Evolutionary conservation across 2,888 invertebrate genomes (phyloP).

Genomic region (Dyspetes luteomarginatus): DNA sequence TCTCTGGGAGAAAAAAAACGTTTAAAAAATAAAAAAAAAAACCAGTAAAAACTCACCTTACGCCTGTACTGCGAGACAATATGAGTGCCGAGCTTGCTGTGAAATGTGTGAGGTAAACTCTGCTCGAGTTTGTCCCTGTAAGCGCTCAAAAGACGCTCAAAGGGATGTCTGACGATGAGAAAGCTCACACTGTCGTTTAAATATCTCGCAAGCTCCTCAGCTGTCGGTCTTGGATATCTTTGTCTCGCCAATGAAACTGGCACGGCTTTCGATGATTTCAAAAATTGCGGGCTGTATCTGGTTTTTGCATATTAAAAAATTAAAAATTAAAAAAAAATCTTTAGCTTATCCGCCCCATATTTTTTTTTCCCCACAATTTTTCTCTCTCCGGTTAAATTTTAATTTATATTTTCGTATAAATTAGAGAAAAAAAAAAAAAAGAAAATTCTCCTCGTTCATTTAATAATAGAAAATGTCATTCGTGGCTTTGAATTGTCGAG

Average conservation of each 20-base stretch:
- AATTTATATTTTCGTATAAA: too few species aligned
- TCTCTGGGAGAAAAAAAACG: too few species aligned
- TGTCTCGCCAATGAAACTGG: conserved; percentile 91
- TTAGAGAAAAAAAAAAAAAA: background rate
- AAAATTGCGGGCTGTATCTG: conserved; percentile 89
- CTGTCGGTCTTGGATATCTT: conserved; percentile 90
- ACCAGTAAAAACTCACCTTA: conserved; percentile 84
- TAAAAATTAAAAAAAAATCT: too few species aligned
- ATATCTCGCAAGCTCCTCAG: conserved; percentile 89
- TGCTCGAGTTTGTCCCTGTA: conserved; percentile 94
- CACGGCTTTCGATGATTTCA: conserved; percentile 90
- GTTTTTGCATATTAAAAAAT: conserved; percentile 54
- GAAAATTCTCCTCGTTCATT: too few species aligned
- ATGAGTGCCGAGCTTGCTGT: conserved; percentile 91
- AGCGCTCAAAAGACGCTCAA: conserved; percentile 91
- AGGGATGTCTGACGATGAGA: conserved; percentile 92
- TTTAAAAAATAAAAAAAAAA: background rate
- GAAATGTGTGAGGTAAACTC: conserved; percentile 92
- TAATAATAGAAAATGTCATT: too few species aligned
- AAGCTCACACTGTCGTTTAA: conserved; percentile 92
- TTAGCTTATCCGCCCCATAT: too few species aligned
- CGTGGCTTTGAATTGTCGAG: too few species aligned
- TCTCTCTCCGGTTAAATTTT: too few species aligned
- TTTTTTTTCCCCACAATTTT: too few species aligned
- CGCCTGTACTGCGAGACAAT: conserved; percentile 90